These are phyloP conservation scores for Channa argus DNA, from an alignment of 2,113 vertebrate genomes.

Conservation along the genomic window DNA sequence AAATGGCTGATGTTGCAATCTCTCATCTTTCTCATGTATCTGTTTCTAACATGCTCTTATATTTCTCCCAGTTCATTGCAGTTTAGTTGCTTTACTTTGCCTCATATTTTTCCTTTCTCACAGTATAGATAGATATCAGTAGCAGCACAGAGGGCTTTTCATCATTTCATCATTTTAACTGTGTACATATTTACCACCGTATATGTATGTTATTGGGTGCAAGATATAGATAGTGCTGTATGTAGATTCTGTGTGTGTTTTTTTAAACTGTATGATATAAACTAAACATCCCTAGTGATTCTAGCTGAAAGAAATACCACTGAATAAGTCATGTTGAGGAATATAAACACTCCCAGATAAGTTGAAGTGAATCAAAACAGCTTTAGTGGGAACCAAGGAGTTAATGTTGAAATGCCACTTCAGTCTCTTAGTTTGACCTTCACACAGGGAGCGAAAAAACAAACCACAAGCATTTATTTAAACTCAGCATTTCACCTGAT, in stretches of 20 bases:
- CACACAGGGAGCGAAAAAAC: slow-evolving; percentile 16
- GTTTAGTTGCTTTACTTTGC: neutral
- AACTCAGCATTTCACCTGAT: slow-evolving; percentile 44
- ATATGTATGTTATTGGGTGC: slow-evolving; percentile 14
- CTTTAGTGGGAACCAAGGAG: slow-evolving; percentile 22
- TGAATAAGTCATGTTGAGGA: slow-evolving; percentile 71
- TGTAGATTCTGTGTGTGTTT: slow-evolving; percentile 1
- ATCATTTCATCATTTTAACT: slow-evolving; percentile 31
- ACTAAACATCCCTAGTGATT: slow-evolving; percentile 49
- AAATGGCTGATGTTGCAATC: slow-evolving; percentile 10
- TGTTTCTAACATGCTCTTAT: slow-evolving; percentile 4
- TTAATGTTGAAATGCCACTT: slow-evolving; percentile 41
- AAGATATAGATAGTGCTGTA: slow-evolving; percentile 39
- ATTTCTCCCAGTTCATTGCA: neutral
- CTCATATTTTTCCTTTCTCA: neutral
- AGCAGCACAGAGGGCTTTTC: slow-evolving; percentile 1
- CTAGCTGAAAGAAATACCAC: slow-evolving; percentile 48
- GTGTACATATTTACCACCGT: slow-evolving; percentile 50
- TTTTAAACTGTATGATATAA: slow-evolving; percentile 22
- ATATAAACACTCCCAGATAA: slow-evolving; percentile 61
- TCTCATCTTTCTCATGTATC: neutral
- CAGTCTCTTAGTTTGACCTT: slow-evolving; percentile 53
- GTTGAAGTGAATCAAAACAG: slow-evolving; percentile 57
- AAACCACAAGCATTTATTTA: slow-evolving; percentile 44
- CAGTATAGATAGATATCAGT: slow-evolving; percentile 13